These are phyloP conservation scores for Folsomia candida DNA, from an alignment of 2,888 invertebrate species.

Conservation along the genomic window DNA sequence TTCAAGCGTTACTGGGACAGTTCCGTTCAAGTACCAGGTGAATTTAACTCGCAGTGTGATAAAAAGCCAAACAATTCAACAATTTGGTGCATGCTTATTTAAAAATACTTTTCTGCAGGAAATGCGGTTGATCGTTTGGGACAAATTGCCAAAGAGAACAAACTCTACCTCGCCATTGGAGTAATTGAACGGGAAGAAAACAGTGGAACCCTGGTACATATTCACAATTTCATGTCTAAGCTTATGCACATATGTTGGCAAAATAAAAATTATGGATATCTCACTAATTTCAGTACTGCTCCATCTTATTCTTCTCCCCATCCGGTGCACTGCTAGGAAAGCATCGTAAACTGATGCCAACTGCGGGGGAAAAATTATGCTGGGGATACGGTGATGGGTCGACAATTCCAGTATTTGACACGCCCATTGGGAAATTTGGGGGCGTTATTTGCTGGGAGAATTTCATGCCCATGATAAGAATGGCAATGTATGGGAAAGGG, in stretches of 20 bases:
- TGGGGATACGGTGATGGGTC: conserved; percentile 41
- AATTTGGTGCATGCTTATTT: too few species aligned
- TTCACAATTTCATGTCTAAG: too few species aligned
- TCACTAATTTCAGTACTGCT: conserved; percentile 38
- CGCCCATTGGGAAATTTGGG: conserved; percentile 32
- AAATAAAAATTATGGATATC: too few species aligned
- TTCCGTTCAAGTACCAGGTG: conserved; percentile 32
- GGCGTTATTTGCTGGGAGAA: conserved; percentile 43
- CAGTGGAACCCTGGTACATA: conserved; percentile 28
- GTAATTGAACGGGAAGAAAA: conserved; percentile 34
- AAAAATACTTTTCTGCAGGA: too few species aligned
- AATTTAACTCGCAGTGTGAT: too few species aligned
- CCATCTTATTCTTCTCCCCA: conserved; percentile 32
- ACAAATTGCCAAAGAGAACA: conserved; percentile 25
- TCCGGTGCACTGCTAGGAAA: conserved; percentile 32
- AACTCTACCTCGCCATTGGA: conserved; percentile 33
- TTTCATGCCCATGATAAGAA: conserved; percentile 36
- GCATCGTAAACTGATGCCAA: conserved; percentile 41
- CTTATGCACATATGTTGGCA: too few species aligned
- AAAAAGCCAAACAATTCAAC: too few species aligned
- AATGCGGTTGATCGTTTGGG: conserved; percentile 26
- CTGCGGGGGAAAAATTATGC: conserved; percentile 32
- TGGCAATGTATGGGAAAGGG: conserved; percentile 40
- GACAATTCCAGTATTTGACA: conserved; percentile 28
- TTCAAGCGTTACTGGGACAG: conserved; percentile 37